A percentile compares a stretch with the other conserved stretches of the same genome.
These are phyloP conservation scores for Ditylenchus weischeri DNA, from an alignment of 2,888 invertebrate genomes.

Conservation along the genomic window DNA sequence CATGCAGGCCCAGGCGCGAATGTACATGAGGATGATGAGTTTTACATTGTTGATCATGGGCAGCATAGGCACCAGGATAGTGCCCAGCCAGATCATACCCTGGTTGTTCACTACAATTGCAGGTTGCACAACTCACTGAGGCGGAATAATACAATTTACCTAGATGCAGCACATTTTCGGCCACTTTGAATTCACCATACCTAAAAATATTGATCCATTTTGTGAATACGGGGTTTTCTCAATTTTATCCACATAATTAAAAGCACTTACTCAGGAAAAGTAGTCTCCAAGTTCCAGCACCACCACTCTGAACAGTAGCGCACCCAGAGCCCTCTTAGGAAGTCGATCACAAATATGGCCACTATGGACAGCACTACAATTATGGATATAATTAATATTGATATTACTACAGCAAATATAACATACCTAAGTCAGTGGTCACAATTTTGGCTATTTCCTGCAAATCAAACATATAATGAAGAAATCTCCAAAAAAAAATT, in stretches of 20 bases:
- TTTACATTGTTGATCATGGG: slow-evolving; percentile 83
- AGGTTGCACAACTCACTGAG: no score
- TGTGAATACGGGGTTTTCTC: no score
- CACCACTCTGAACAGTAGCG: slow-evolving; percentile 80
- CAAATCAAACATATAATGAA: not conserved
- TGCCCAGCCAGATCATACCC: slow-evolving; percentile 71
- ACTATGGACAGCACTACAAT: slow-evolving; percentile 71
- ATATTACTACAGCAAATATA: not conserved
- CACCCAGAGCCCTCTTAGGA: slow-evolving; percentile 81
- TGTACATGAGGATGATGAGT: slow-evolving; percentile 85
- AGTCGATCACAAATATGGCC: slow-evolving; percentile 81
- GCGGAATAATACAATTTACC: no score
- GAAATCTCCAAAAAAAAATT: no score
- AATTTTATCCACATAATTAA: not conserved
- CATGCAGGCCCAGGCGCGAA: slow-evolving; percentile 83
- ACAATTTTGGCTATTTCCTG: slow-evolving; percentile 86
- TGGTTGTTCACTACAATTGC: slow-evolving; percentile 78
- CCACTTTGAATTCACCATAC: slow-evolving; percentile 95
- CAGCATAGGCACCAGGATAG: slow-evolving; percentile 92
- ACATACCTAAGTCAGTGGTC: slow-evolving; percentile 80
- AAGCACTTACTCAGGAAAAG: slow-evolving; percentile 64
- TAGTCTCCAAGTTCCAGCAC: slow-evolving; percentile 96
- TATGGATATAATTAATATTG: not conserved
- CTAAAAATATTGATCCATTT: not conserved
- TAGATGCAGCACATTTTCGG: slow-evolving; percentile 90